Base-by-base conservation (phyloP, 1,140 invertebrate genomes). In the Heliconius melpomene region DNA sequence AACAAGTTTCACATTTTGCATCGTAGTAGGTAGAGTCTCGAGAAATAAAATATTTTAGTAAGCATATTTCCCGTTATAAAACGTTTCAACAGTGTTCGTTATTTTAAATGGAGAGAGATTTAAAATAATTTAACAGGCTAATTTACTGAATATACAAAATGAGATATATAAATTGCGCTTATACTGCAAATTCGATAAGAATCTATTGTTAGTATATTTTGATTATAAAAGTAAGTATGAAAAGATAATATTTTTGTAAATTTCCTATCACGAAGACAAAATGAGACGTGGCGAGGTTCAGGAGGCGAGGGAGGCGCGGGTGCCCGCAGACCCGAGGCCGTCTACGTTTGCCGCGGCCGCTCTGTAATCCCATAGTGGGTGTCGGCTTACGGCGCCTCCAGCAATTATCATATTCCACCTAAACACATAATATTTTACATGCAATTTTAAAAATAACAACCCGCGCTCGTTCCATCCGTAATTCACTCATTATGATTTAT, bases 401-500 rank as follows among this genome's bases (percentile, higher is more conserved):
- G 91, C 91, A 94, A 94, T 94, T 94, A 94, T 94, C 91, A 94
- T 93, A 93, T 94, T 93, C 91, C 90, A 91, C 91, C 93, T 94
- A 94, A 94, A 94, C 93, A 93, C 91, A 92, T 93, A 91, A 93
- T 93, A 93, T 91, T 91, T 90, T 89, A 90, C 90, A 90, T 89
- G 93, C 93, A 93, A 93, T 94, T 93, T 94, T 89, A 92, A 91
- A 94, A 93, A 94, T 93, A 93, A 91, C 89, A 91, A 89, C 89
- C 87, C 82, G 88, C 87, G 90, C 90, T 89, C 89, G 89, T 85
- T 82, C 87, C 90, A 89, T 92, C 89, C 89, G 89, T 88, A 88
- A 91, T 90, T 89, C 88, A 86, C 79, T 83, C 85, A 60, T 29
- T 66, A 29, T 92, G 91, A 93, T 92, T 92, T 93, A 93, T 93